Evolutionary conservation across 35 echinoderm and acorn worm species (phyloP), one percentile per base, ranked within the genome.

Genomic region (Heliocidaris erythrogramma): DNA sequence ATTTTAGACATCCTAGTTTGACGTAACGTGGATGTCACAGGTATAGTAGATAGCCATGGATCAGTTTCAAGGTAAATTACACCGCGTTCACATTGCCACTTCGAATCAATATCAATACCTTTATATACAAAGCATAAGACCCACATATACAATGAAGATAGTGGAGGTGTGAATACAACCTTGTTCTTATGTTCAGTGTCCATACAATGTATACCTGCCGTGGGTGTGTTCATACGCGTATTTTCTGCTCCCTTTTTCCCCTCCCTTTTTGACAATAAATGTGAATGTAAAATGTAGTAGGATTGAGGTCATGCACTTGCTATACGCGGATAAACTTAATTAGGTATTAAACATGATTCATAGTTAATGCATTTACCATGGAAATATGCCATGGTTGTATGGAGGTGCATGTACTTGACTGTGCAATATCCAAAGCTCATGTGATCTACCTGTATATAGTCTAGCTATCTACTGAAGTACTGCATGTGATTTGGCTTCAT

Each of bases 271-370:
- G 65, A 78, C 17, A 7, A n/a, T 5, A n/a, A 78, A 78, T 78
- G 21, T 27, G 65, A 27, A 78, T 78, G 27, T 2, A 78, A 78
- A 78, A 78, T 78, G 65, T n/a, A 24, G 18, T 78, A 27, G 27
- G 65, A 78, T 78, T 78, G 65, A 78, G 65, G 65, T 78, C 65
- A 78, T 78, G 65, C 65, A 78, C 65, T 78, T 78, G 65, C 65
- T 78, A 78, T 78, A 78, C 65, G 87, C 87, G 87, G 87, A 89
- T 89, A 89, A 89, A 47, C 87, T 89, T 89, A 89, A 89, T 89
- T 89, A 89, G 31, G 29, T 89, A 89, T 89, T 89, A 89, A 48
- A 89, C 87, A 48, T 89, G 87, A 89, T 89, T 89, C 87, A 89
- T 89, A 89, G 31, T n/a, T 47, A 47, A 89, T 89, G 87, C 87